Percentiles rank a stretch among this genome's conserved stretches.
phyloP scores from a whole-genome alignment of 2,888 invertebrate species.

The Actias luna region DNA sequence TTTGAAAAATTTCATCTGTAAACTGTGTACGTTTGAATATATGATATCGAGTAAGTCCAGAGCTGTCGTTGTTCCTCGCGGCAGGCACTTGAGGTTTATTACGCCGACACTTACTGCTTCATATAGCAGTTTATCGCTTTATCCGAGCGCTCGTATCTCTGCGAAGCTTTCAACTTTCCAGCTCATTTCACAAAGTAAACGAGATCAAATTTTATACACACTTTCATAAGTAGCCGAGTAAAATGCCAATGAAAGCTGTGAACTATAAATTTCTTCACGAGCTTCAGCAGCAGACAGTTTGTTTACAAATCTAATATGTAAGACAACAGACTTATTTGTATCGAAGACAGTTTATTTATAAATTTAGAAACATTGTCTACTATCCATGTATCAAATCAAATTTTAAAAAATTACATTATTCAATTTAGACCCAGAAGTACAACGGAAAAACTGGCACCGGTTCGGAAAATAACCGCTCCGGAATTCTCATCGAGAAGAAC shows the following conservation, averaged over 20 bases:
- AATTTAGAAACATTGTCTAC: too few relatives aligned
- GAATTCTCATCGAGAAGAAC: too few relatives aligned
- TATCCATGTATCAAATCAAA: too few relatives aligned
- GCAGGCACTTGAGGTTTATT: background rate
- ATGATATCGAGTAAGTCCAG: background rate
- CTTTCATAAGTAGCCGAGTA: background rate
- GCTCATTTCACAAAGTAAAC: slow-evolving; percentile 3
- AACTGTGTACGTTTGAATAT: too few relatives aligned
- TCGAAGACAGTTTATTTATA: too few relatives aligned
- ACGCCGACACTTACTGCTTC: background rate
- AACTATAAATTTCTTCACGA: background rate
- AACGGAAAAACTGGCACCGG: too few relatives aligned
- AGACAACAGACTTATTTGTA: too few relatives aligned
- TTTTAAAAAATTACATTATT: too few relatives aligned
- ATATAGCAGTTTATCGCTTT: slow-evolving; percentile 1
- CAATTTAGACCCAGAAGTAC: too few relatives aligned
- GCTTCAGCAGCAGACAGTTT: background rate
- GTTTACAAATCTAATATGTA: too few relatives aligned
- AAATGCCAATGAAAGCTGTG: background rate
- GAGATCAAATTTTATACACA: slow-evolving; percentile 6
- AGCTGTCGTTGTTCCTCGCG: background rate
- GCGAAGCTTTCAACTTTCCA: background rate
- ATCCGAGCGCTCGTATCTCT: slow-evolving; percentile 3
- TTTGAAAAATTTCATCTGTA: background rate
- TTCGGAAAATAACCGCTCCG: too few relatives aligned